A percentile compares a stretch with the other conserved stretches of the same genome.
Conservation (phyloP, 2,797 vertebrate species). For the Sandelia bainsii region DNA sequence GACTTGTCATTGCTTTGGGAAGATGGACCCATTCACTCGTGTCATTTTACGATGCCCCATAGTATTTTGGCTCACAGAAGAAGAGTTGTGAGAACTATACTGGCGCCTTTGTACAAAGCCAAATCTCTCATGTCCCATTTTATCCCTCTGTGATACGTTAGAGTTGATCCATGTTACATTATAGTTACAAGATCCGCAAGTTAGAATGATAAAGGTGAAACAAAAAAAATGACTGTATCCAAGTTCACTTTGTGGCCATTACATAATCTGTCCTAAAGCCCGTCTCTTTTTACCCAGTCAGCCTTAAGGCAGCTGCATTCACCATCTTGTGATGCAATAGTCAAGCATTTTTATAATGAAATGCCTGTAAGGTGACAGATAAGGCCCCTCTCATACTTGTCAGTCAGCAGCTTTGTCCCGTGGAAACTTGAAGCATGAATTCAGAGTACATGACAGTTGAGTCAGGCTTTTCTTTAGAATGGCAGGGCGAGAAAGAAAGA, state of each 20-base stretch:
- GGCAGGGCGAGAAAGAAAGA: conserved; percentile 49
- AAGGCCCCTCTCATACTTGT: conserved; percentile 65
- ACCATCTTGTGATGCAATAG: conserved; percentile 57
- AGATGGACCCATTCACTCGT: conserved; percentile 44
- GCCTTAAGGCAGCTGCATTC: conserved; percentile 45
- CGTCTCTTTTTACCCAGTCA: conserved; percentile 26
- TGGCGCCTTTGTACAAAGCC: conserved; percentile 13
- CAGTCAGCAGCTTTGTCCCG: conserved; percentile 62
- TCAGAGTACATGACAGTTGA: conserved; percentile 67
- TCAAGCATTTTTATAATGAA: conserved; percentile 70
- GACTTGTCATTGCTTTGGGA: conserved; percentile 52
- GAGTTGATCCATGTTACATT: conserved; percentile 46
- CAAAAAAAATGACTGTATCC: conserved; percentile 56
- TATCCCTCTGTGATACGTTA: conserved; percentile 19
- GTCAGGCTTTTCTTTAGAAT: conserved; percentile 62
- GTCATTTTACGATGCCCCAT: conserved; percentile 53
- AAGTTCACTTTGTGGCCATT: conserved; percentile 57
- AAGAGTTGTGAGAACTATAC: conserved; percentile 31
- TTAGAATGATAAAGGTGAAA: conserved; percentile 51
- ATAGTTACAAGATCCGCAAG: conserved; percentile 34
- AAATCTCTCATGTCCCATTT: conserved; percentile 42
- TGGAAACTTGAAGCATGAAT: conserved; percentile 62
- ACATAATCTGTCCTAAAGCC: conserved; percentile 52
- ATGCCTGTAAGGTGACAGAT: conserved; percentile 74
- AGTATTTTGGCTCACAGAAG: conserved; percentile 39